phyloP scores from a whole-genome alignment of 2,888 invertebrate species.

The Liodrosophila aerea region DNA sequence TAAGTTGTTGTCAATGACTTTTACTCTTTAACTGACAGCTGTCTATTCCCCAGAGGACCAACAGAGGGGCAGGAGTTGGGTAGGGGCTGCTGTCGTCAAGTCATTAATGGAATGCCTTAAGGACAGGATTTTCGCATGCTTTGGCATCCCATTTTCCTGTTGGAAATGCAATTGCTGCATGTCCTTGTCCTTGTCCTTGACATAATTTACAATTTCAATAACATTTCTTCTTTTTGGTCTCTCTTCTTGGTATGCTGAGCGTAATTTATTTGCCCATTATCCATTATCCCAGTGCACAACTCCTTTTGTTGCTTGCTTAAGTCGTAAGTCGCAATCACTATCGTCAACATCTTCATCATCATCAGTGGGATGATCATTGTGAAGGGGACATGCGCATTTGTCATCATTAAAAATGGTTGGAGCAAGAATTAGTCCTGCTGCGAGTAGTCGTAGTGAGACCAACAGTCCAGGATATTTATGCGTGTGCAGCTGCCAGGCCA shows the following conservation, averaged over 20 bases:
- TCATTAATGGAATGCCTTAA: constrained; percentile 52
- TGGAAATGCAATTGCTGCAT: constrained; percentile 44
- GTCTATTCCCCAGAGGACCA: constrained; percentile 50
- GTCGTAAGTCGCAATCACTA: constrained; percentile 51
- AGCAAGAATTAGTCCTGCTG: constrained; percentile 58
- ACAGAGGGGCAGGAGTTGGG: constrained; percentile 11
- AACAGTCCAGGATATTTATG: constrained; percentile 62
- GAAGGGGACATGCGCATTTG: constrained; percentile 57
- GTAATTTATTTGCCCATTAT: constrained; percentile 63
- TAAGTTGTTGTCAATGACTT: constrained; percentile 64
- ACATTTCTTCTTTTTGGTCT: constrained; percentile 32
- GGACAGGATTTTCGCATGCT: constrained; percentile 29
- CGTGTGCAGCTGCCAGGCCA: constrained; percentile 62
- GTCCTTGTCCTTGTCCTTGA: constrained; percentile 77
- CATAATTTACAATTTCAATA: constrained; percentile 77
- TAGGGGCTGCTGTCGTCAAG: constrained; percentile 13
- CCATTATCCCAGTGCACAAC: constrained; percentile 52
- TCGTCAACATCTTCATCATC: constrained; percentile 25
- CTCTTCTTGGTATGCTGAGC: constrained; percentile 27
- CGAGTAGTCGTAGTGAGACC: constrained; percentile 23
- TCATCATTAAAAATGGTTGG: constrained; percentile 67
- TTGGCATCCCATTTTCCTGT: constrained; percentile 14
- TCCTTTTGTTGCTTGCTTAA: constrained; percentile 31
- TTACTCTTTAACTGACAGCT: constrained; percentile 73
- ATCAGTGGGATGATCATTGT: constrained; percentile 21